Percentiles rank a stretch among this genome's conserved stretches.
Conservation (phyloP, 2,888 invertebrate species). For the Platypus cylindrus region DNA sequence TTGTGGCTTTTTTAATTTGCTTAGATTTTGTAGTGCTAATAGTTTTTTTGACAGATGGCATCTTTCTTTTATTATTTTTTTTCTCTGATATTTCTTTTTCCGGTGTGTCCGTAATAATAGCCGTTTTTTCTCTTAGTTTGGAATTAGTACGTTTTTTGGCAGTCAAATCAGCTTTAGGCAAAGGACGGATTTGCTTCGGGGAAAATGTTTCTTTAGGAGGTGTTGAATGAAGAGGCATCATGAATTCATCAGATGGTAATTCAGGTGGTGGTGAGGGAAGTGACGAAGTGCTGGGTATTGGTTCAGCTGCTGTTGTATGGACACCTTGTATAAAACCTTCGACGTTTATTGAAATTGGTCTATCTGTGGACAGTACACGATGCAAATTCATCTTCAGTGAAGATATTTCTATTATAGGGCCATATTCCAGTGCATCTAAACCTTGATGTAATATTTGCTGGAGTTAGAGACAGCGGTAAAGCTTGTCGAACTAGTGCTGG, state of each 20-base stretch:
- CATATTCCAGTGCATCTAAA: slow-evolving; percentile 5
- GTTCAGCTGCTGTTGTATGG: too few relatives aligned
- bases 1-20: too few relatives aligned
- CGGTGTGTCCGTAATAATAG: slow-evolving; percentile 6
- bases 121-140: slow-evolving; percentile 2
- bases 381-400: slow-evolving; percentile 9
- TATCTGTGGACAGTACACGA: slow-evolving; percentile 7
- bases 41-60: not conserved
- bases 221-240: not conserved
- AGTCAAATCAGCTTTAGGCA: slow-evolving; percentile 3
- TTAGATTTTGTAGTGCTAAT: too few relatives aligned
- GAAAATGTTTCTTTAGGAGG: not conserved
- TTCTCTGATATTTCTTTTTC: not conserved
- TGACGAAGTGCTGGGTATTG: too few relatives aligned
- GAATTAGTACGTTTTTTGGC: not conserved
- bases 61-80: not conserved
- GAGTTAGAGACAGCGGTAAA: slow-evolving; percentile 6
- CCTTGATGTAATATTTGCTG: slow-evolving; percentile 4
- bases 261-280: too few relatives aligned
- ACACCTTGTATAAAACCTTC: too few relatives aligned
- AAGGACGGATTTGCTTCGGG: not conserved
- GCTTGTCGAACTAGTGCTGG: slow-evolving; percentile 4
- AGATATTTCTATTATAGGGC: slow-evolving; percentile 8
- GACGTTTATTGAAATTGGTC: too few relatives aligned
- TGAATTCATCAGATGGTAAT: too few relatives aligned